Base-by-base conservation (phyloP, 2,113 vertebrate genomes). In the Regulus satrapa region DNA sequence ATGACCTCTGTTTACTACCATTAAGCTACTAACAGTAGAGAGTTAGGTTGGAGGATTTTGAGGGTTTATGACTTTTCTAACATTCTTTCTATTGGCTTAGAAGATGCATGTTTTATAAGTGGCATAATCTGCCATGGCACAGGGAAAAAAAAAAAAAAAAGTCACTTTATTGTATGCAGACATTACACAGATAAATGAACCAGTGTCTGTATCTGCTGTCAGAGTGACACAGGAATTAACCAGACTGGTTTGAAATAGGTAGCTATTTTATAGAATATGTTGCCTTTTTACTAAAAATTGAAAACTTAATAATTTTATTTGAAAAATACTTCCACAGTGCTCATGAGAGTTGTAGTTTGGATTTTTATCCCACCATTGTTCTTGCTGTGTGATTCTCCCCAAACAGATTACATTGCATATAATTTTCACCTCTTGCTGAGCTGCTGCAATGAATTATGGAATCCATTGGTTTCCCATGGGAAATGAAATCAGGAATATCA, bases 341-440 rank as follows among this genome's bases (percentile, higher is more conserved):
- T 89, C 86, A 31, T 94, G 91, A 71, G 85, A 88, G 29, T 86
- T 88, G n/a, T 31, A 88, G 66, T 94, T 90, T 77, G 55, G 88
- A 77, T 83, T 75, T 95, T 80, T 71, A 83, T 83, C 67, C 91
- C 83, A 85, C 63, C 75, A 95, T 88, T 95, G 88, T 96, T 95
- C 92, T 93, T 83, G 34, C 68, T 91, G 67, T 80, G 55, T 88
- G 83, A 88, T 90, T 92, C 85, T 88, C 63, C 59, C 59, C 91
- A 61, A 94, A 80, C 40, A 86, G 72, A 93, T 85, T 90, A 90
- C 32, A 19, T 58, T 92, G 85, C 79, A 51, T 80, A 83, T 74
- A 92, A 92, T 83, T 88, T 92, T 95, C 67, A 74, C 68, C 46
- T 93, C 94, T 97, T 93, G 82, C 92, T 96, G 88, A 96, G 94